Evolutionary conservation across 1,140 invertebrate genomes (phyloP), one percentile per base, ranked within the genome.

Genomic region (Asobara japonica): DNA sequence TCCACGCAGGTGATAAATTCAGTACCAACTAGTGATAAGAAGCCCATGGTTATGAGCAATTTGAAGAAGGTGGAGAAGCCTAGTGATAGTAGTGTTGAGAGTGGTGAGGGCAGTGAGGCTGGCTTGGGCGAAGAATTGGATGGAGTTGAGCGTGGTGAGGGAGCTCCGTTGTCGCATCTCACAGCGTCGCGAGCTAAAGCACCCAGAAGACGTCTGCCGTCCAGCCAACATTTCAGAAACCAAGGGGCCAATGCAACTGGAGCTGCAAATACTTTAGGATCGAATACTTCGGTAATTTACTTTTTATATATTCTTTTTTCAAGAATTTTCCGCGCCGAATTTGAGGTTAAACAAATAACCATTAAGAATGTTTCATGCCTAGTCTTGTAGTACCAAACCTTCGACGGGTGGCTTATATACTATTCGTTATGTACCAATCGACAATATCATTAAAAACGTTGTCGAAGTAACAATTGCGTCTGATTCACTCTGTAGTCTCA

Each of bases 111-210:
- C 51, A 71, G 72, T 18, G 77, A 74, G 56, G 73, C 72, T 36
- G 76, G 73, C 16, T 71, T 85, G 13, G 86, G 85, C 33, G 81
- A 88, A 65, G 89, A 90, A 78, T 88, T 92, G 75, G 91, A 92
- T 76, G 86, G 83, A 36, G 86, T 92, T n/a, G 89, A 91, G 74
- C 78, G 90, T 65, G 84, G 83, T 11, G 86, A 88, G 69, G 85
- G 87, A 22, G 85, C 87, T 30, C 90, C 91, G 72, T 83, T 93
- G 22, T 88, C 86, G 2, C 92, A 93, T 79, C 85, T 91, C 64
- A 93, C 92, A 27, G 91, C 91, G 13, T 89, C 86, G 27, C 83
- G 92, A 75, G 90, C 89, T 2, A 91, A 91, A 82, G 90, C 90
- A 76, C 91, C 92, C 1, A 88, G 90, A 20, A 85, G 91, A 75